Base-by-base conservation (phyloP, 2,797 vertebrate genomes). In the Enteromius trimaculatus region DNA sequence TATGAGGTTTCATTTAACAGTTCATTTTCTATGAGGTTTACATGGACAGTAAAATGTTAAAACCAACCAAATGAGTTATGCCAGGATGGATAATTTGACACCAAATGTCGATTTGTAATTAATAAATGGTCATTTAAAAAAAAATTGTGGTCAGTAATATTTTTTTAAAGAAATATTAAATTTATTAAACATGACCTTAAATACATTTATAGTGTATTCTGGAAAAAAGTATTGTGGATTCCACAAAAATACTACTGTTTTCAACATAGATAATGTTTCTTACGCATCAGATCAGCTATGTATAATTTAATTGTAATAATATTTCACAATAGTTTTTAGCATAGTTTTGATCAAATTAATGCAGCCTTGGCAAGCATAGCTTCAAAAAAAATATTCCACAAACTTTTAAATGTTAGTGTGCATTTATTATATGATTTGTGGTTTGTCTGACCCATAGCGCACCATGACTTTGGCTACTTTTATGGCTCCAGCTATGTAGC, bases 401-500 rank as follows among this genome's bases (percentile, higher is more conserved):
- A 44, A 26, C 9, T 26, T 60, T 44, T 19, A 10, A 47, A 44
- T 1, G 0, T 16, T 29, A 6, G 8, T 44, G 53, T 62, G 37
- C 14, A 10, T 42, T 71, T 68, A 11, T 17, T 21, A 37, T 26
- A 37, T 80, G n/a, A 47, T 39, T 71, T 74, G 23, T 11, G 1
- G 21, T 76, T 60, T 13, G 4, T 23, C 58, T 5, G 84, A 17
- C n/a, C 68, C 88, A 3, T 89, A 99, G 98, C 98, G 29, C 98
- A 98, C 86, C 92, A 91, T 14, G 95, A 99, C 83, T 93, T 99
- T 0, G 98, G 98, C 51, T 91, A 97, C 88, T 99, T 99, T 87
- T 99, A 99, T n/a, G 98, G 98, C 77, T 99, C 98, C 0, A 99
- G 98, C 90, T 99, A 99, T 0, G 95, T 97, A 44, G 95, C 98